phyloP scores from a whole-genome alignment of 2,113 vertebrate species.

The Brachyhypopomus occidentalis region DNA sequence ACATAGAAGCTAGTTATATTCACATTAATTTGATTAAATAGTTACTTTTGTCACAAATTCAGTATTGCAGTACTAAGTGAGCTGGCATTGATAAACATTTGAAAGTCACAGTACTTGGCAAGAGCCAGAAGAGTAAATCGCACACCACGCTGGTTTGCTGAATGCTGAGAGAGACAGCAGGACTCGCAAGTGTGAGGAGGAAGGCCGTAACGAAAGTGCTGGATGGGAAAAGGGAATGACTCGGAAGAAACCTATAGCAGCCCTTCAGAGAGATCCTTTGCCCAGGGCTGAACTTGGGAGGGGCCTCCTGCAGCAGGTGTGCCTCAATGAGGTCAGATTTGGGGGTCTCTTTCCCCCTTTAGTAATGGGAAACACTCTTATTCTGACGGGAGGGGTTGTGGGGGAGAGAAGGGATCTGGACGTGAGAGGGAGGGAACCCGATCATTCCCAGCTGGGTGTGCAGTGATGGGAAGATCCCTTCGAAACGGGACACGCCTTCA shows the following conservation, averaged over 20 bases:
- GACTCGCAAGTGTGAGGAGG: neutral
- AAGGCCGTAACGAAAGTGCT: neutral
- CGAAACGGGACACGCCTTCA: conserved; percentile 65
- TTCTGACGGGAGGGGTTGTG: conserved; percentile 37
- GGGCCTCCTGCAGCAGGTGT: conserved; percentile 60
- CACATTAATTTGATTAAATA: neutral
- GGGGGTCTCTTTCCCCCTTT: conserved; percentile 30
- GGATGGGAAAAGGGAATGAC: conserved; percentile 25
- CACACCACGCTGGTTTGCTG: neutral
- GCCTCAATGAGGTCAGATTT: conserved; percentile 55
- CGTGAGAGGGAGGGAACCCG: conserved; percentile 55
- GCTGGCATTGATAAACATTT: neutral
- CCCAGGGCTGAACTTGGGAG: conserved; percentile 56
- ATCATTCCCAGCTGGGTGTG: conserved; percentile 65
- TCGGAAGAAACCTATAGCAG: conserved; percentile 40
- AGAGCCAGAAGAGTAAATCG: neutral
- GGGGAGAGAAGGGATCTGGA: conserved; percentile 34
- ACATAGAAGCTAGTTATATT: neutral
- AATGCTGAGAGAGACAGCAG: conserved; percentile 6
- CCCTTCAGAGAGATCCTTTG: conserved; percentile 38
- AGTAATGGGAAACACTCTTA: conserved; percentile 69
- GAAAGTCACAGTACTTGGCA: conserved; percentile 3
- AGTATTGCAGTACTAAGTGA: neutral
- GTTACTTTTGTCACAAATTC: neutral
- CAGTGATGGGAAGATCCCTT: conserved; percentile 53